Evolutionary conservation across 2,888 invertebrate species (phyloP), one percentile per base, ranked within the genome.

Genomic region (Hydraecia micacea): DNA sequence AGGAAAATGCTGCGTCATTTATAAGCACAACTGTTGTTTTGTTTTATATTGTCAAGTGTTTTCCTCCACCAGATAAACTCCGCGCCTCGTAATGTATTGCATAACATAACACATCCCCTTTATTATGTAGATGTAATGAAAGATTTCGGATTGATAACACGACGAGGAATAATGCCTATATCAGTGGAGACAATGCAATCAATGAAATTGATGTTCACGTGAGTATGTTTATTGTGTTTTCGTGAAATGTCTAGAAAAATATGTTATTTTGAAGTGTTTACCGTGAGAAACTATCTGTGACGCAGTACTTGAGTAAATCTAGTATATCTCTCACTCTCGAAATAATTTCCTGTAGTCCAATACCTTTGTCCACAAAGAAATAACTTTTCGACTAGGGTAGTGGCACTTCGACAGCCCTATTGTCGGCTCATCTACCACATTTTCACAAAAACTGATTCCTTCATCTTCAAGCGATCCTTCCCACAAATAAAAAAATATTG

Each of bases 21-120:
- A 63, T 77, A 63, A 82, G 68, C 72, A 70, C 39, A 71, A 86
- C 72, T 84, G 82, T 81, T 75, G 82, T 85, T 85, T 85, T 85
- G 72, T 86, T 82, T 86, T 77, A 85, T 81, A 74, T 68, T 68
- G 81, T 81, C 73, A 36, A 68, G 32, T 71, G 75, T 84, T 82
- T 86, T 73, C 75, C 63, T 63, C 52, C 15, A 32, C 66, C 66
- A 81, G 63, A 83, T 83, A 76, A 74, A 76, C 66, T 77, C 46
- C 11, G 66, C 28, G 77, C 39, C 49, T 46, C 68, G 52, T 67
- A 70, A 78, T 82, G 83, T 86, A 76, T 82, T 11, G 62, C 72
- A 63, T 65, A 36, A 65, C 60, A 68, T 68, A 68, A 39, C 32
- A 49, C 62, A 42, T 18, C n/a, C 36, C 55, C n/a, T 52, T n/a